Evolutionary conservation across 2,113 vertebrate species (phyloP).

Genomic region (Embiotoca jacksoni): DNA sequence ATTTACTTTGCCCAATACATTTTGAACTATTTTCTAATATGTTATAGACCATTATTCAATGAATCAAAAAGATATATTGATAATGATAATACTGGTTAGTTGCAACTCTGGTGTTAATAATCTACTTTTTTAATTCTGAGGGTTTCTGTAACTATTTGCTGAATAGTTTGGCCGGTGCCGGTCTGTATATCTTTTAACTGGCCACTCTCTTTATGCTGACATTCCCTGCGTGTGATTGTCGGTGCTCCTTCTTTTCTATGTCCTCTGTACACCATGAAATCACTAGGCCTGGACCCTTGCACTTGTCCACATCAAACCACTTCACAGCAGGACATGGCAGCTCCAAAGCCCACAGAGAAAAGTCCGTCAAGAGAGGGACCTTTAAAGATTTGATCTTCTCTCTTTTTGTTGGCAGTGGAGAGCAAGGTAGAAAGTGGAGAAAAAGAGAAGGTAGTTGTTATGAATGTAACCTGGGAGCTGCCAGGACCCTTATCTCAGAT

Average conservation of each 20-base stretch:
- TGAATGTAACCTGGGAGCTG: conserved; percentile 67
- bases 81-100: no score
- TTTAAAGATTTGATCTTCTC: conserved; percentile 50
- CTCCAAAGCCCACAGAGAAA: conserved; percentile 56
- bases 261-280: conserved; percentile 52
- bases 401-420: conserved; percentile 9
- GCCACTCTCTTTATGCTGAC: not conserved
- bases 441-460: conserved; percentile 43
- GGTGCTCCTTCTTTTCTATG: conserved; percentile 5
- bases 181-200: not conserved
- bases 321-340: conserved; percentile 61
- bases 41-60: no score
- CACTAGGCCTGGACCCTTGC: conserved; percentile 55
- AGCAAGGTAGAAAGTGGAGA: conserved; percentile 44
- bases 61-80: no score
- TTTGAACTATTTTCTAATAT: no score
- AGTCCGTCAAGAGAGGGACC: conserved; percentile 48
- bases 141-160: not conserved
- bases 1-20: no score
- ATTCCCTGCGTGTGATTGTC: conserved; percentile 1
- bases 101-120: not conserved
- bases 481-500: conserved; percentile 72
- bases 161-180: not conserved
- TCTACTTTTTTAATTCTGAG: not conserved
- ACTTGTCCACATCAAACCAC: conserved; percentile 63